Conservation (phyloP, 2,888 invertebrate species). For the Cremastobaeus sp. region DNA sequence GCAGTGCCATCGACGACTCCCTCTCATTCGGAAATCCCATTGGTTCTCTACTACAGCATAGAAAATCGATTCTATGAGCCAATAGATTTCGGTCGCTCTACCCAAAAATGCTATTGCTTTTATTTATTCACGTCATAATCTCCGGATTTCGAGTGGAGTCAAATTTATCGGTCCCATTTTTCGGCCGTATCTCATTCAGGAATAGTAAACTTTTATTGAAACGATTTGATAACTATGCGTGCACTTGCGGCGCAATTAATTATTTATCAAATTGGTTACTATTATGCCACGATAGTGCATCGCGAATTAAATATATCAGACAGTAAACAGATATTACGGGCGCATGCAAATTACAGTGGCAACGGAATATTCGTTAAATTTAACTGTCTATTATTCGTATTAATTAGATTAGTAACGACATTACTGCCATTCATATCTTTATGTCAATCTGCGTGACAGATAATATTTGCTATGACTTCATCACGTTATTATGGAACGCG, state of each 20-base stretch:
- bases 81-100: conserved; percentile 12
- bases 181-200: too few species aligned
- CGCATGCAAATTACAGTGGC: background rate
- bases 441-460: conserved; percentile 14
- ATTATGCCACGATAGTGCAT: too few species aligned
- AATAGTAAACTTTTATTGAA: too few species aligned
- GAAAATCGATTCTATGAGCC: conserved; percentile 49
- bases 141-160: too few species aligned
- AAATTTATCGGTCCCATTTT: too few species aligned
- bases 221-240: too few species aligned
- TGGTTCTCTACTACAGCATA: conserved; percentile 33
- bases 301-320: too few species aligned
- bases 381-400: conserved; percentile 10
- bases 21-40: conserved; percentile 48
- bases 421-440: conserved; percentile 11
- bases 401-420: conserved; percentile 1
- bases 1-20: conserved; percentile 42
- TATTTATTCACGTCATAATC: background rate
- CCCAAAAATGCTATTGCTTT: conserved; percentile 2
- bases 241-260: too few species aligned
- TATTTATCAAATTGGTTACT: too few species aligned
- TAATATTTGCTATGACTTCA: conserved; percentile 13
- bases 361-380: conserved; percentile 7
- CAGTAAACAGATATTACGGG: too few species aligned
- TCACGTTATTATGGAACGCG: too few species aligned